phyloP scores from a whole-genome alignment of 2,113 vertebrate species.

The Aegypius monachus region DNA sequence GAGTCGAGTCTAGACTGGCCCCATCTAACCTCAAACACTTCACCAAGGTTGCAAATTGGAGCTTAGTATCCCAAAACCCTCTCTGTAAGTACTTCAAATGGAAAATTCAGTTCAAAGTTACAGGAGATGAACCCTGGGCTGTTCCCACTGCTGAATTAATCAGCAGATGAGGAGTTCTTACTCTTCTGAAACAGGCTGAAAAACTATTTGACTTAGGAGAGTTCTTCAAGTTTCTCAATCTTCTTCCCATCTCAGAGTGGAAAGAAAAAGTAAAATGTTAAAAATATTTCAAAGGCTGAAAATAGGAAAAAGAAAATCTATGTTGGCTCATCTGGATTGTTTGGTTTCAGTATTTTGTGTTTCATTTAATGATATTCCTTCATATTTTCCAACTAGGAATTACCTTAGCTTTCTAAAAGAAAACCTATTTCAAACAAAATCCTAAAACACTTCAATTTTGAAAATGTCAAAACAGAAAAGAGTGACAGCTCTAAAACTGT shows the following conservation, averaged over 20 bases:
- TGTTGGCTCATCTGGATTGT: neutral
- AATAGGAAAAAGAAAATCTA: neutral
- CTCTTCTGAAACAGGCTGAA: neutral
- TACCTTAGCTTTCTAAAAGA: neutral
- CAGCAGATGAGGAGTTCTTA: neutral
- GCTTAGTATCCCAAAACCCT: neutral
- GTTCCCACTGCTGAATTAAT: neutral
- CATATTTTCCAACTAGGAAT: neutral
- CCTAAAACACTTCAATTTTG: neutral
- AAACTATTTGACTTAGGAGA: neutral
- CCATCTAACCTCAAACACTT: neutral
- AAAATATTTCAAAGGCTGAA: neutral
- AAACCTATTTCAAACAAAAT: neutral
- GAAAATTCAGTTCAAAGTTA: neutral
- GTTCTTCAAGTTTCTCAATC: neutral
- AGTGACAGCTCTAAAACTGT: neutral
- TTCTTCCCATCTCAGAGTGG: neutral
- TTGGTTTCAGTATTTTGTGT: neutral
- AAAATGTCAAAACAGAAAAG: neutral
- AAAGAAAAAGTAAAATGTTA: neutral
- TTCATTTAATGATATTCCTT: neutral
- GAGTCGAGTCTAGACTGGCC: neutral
- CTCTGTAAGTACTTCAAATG: neutral
- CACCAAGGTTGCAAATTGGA: neutral
- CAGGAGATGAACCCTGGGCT: neutral